These are phyloP conservation scores for Dorcus parallelipipedus DNA, from an alignment of 2,888 invertebrate species.

Conservation along the genomic window DNA sequence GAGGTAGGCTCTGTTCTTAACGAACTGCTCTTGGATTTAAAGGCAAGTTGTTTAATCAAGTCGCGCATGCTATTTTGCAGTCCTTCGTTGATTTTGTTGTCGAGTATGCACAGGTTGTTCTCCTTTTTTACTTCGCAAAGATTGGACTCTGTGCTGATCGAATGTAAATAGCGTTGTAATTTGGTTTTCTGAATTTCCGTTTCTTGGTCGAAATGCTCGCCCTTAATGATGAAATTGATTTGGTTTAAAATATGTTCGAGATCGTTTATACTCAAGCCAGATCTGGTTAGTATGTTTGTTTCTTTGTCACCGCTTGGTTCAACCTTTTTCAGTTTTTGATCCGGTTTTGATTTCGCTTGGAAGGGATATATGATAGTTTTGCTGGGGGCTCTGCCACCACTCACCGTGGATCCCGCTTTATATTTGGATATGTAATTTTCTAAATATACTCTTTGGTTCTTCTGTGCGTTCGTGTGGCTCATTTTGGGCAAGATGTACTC, in stretches of 20 bases:
- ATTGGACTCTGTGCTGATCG: slow-evolving; percentile 3
- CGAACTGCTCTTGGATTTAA: slow-evolving; percentile 1
- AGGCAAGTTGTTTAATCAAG: background rate
- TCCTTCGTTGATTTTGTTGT: background rate
- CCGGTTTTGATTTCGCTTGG: background rate
- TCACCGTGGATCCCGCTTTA: too few species aligned
- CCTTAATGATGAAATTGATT: slow-evolving; percentile 12
- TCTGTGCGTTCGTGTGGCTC: background rate
- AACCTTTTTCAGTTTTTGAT: background rate
- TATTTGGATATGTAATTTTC: background rate
- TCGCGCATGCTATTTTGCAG: background rate
- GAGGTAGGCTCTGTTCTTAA: slow-evolving; percentile 4
- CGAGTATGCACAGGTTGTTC: background rate
- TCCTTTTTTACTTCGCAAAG: background rate
- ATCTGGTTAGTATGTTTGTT: slow-evolving; percentile 1
- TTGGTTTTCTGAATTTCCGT: slow-evolving; percentile 8
- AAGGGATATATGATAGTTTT: background rate
- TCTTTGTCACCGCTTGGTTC: slow-evolving; percentile 2
- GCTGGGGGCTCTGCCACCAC: too few species aligned
- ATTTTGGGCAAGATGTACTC: background rate
- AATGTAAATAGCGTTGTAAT: slow-evolving; percentile 7
- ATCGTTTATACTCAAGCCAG: slow-evolving; percentile 5
- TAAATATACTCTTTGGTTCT: background rate
- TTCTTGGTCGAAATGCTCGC: slow-evolving; percentile 1
- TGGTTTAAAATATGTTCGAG: slow-evolving; percentile 17